Conservation (phyloP, 2,113 vertebrate genomes). For the Cheirogaleus medius region DNA sequence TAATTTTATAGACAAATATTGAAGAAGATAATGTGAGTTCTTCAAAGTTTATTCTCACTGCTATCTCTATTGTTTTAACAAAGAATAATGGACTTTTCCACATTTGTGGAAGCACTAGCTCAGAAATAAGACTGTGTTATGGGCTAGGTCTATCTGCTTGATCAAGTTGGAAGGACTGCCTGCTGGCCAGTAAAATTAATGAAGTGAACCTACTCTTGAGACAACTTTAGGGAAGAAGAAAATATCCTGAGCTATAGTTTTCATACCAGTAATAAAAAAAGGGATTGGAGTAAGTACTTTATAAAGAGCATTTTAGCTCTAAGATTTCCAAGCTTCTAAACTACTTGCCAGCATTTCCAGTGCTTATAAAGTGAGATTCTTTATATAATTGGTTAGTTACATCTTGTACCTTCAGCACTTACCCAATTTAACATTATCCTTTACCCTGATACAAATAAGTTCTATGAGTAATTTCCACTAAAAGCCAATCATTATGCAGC, state of each 20-base stretch:
- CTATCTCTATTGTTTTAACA: background rate
- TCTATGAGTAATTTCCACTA: background rate
- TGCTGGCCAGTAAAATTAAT: constrained; percentile 3
- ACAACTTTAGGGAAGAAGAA: background rate
- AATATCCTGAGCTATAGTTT: constrained; percentile 18
- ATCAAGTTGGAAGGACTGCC: background rate
- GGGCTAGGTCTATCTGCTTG: background rate
- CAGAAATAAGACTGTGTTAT: background rate
- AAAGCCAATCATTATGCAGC: background rate
- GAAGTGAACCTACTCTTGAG: background rate
- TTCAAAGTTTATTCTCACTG: background rate
- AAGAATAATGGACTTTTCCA: background rate
- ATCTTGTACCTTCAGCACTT: background rate
- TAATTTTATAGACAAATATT: background rate
- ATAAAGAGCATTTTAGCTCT: background rate
- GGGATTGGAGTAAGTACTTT: background rate
- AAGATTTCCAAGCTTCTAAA: constrained; percentile 17
- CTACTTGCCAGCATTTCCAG: background rate
- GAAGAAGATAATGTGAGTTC: background rate
- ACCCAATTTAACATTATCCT: background rate
- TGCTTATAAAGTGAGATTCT: background rate
- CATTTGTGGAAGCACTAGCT: background rate
- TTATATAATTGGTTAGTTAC: background rate
- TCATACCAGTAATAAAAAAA: background rate
- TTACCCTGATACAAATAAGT: background rate